Base-by-base conservation (phyloP, 1,140 invertebrate genomes). In the Lasioglossum baleicum region DNA sequence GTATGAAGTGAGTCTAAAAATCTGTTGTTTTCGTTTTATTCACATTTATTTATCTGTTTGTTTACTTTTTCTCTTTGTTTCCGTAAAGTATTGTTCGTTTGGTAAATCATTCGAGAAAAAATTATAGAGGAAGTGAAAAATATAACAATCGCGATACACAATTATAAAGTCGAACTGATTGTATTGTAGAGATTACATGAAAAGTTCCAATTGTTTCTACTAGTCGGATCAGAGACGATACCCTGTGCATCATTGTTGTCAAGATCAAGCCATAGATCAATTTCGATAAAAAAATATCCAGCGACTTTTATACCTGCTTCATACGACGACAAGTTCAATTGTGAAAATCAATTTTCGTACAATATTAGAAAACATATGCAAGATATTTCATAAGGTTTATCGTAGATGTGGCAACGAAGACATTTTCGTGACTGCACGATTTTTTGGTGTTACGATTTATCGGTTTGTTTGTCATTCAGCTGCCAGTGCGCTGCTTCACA, bases 1-100 rank as follows among this genome's bases (percentile, higher is more conserved):
- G 75, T 75, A 63, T 82, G 61, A 80, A 86, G 76, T 64, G 73
- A 75, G 84, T 77, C 83, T 71, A 83, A 83, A 80, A 51, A 69
- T 73, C 42, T 60, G 17, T n/a, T n/a, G 53, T 58, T 58, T 58
- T 35, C 35, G 35, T 35, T 35, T 35, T 35, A 35, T 35, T 35
- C 5, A 4, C 35, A 35, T 5, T 35, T 35, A 35, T 35, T 35
- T 35, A 35, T 35, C 3, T 35, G 5, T 35, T 35, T 35, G 1
- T 26, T 26, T 56, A 56, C 0, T 58, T 56, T 6, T 56, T 58
- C 7, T 8, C 17, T 8, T 6, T n/a, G 7, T 2, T n/a, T n/a
- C 0, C n/a, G 0, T n/a, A 7, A 58, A 53, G 20, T 1, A 7
- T 26, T n/a, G 22, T 20, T 0, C 20, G 7, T 20, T 56, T 56